phyloP scores from a whole-genome alignment of 2,797 vertebrate species.

The Bradypus variegatus region DNA sequence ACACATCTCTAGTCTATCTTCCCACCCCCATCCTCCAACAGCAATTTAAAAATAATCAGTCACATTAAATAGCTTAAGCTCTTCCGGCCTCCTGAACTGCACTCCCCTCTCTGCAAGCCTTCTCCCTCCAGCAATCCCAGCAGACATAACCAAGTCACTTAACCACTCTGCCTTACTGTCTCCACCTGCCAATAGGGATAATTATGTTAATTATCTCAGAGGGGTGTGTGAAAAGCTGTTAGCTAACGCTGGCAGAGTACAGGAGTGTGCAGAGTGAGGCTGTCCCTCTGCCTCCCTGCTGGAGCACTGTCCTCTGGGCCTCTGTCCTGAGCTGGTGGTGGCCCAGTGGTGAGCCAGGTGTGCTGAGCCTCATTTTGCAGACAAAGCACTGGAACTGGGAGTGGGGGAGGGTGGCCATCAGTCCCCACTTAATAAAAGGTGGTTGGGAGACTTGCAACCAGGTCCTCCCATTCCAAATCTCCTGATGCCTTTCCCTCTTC shows the following conservation, averaged over 20 bases:
- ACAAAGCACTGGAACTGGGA: neutral
- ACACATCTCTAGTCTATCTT: neutral
- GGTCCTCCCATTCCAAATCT: neutral
- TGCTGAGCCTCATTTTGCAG: neutral
- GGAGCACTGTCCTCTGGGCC: neutral
- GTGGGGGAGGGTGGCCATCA: neutral
- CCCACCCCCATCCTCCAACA: neutral
- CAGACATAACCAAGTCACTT: conserved; percentile 57
- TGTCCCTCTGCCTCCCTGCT: neutral
- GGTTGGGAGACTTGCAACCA: neutral
- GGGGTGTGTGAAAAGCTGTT: conserved; percentile 29
- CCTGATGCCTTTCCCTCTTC: neutral
- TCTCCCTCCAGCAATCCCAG: conserved; percentile 35
- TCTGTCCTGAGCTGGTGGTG: neutral
- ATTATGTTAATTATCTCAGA: conserved; percentile 63
- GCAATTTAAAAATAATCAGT: conserved; percentile 46
- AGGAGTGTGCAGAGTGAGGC: neutral
- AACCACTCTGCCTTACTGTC: conserved; percentile 54
- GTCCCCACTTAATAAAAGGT: neutral
- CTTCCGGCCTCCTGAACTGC: conserved; percentile 34
- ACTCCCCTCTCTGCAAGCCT: conserved; percentile 43
- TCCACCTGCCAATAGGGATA: conserved; percentile 59
- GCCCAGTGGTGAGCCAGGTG: too few relatives aligned
- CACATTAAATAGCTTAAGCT: conserved; percentile 38
- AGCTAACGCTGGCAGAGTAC: neutral